Evolutionary conservation across 2,113 vertebrate genomes (phyloP).

Genomic region (Corythornis vintsioides): DNA sequence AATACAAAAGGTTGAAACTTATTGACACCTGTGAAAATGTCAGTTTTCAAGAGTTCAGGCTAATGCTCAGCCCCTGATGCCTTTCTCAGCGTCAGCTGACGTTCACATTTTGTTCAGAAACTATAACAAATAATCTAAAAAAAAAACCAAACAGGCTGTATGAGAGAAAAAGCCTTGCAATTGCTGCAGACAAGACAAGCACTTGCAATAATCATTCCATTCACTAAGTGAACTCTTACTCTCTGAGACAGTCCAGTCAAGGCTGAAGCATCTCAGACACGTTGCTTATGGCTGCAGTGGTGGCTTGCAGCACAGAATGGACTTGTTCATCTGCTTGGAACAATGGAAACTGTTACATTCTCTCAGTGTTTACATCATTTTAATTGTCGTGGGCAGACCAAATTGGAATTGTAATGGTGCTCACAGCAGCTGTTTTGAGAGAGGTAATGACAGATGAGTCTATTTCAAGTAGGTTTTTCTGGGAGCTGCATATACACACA

Average conservation of each 20-base stretch:
- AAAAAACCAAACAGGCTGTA: neutral
- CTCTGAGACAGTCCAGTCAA: constrained; percentile 58
- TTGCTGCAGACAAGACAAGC: constrained; percentile 23
- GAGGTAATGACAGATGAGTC: constrained; percentile 20
- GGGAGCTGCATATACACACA: neutral
- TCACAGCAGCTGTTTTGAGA: constrained; percentile 18
- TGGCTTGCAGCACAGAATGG: constrained; percentile 23
- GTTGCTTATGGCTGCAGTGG: constrained; percentile 40
- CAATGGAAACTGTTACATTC: constrained; percentile 45
- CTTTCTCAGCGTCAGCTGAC: neutral
- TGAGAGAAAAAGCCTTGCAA: constrained; percentile 35
- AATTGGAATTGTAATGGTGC: constrained; percentile 33
- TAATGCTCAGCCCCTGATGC: neutral
- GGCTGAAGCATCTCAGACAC: constrained; percentile 61
- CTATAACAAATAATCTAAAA: neutral
- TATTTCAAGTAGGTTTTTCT: constrained; percentile 16
- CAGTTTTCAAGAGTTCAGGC: neutral
- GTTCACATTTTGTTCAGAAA: constrained; percentile 3
- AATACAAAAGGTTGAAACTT: neutral
- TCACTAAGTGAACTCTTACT: constrained; percentile 60
- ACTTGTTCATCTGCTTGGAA: constrained; percentile 39
- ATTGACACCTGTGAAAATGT: neutral
- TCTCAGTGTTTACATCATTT: constrained; percentile 6
- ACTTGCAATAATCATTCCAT: constrained; percentile 31
- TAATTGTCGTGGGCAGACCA: constrained; percentile 23